These are phyloP conservation scores for Pan paniscus DNA, from an alignment of 2,113 vertebrate genomes.

Conservation along the genomic window DNA sequence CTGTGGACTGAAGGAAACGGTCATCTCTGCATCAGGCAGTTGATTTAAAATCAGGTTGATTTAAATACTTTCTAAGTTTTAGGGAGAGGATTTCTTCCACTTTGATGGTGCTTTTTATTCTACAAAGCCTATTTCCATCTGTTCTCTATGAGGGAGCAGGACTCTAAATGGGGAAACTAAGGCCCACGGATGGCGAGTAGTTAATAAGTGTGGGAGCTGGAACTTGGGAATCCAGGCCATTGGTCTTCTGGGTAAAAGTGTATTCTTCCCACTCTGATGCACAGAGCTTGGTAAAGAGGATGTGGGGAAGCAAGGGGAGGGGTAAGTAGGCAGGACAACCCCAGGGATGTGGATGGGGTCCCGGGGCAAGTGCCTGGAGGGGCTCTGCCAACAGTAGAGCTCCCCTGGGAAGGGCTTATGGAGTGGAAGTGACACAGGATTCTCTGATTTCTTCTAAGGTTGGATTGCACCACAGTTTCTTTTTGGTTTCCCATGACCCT, in stretches of 20 bases:
- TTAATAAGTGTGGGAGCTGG: background rate
- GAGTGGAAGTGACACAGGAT: background rate
- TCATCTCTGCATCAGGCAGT: background rate
- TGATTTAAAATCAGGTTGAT: background rate
- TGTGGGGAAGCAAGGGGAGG: background rate
- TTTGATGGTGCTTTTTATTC: background rate
- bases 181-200: background rate
- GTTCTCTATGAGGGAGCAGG: background rate
- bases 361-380: background rate
- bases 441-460: background rate
- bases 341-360: too few species aligned
- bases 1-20: background rate
- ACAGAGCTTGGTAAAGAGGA: background rate
- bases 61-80: background rate
- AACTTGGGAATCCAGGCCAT: background rate
- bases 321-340: background rate
- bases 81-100: background rate
- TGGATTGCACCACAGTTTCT: background rate
- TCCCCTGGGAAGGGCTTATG: background rate
- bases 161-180: background rate
- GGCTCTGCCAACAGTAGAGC: background rate
- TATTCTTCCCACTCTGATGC: background rate
- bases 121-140: background rate
- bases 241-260: background rate
- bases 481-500: background rate